These are phyloP conservation scores for Pomatostomus ruficeps DNA, from an alignment of 2,113 vertebrate genomes.

Conservation along the genomic window DNA sequence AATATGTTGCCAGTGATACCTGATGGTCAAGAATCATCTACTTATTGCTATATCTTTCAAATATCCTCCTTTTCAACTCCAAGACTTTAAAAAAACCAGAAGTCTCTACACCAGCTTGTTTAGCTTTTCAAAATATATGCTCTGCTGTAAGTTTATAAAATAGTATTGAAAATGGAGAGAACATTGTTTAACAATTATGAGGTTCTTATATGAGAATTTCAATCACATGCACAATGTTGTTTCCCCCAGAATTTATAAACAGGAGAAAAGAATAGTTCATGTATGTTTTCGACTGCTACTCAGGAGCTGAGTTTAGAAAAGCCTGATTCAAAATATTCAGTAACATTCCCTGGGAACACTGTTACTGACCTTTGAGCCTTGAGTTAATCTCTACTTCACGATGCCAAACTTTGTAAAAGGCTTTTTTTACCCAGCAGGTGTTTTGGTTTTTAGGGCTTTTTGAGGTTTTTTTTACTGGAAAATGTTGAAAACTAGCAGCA, in stretches of 20 bases:
- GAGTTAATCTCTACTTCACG: background rate
- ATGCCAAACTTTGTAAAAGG: background rate
- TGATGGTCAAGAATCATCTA: background rate
- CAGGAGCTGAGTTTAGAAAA: background rate
- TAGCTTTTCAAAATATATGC: background rate
- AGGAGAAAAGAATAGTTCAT: background rate
- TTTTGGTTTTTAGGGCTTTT: background rate
- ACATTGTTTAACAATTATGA: background rate
- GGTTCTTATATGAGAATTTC: background rate
- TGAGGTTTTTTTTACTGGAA: background rate
- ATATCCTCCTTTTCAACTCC: background rate
- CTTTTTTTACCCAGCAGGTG: background rate
- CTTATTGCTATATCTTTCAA: background rate
- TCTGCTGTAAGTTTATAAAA: background rate
- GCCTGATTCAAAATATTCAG: background rate
- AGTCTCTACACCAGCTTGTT: background rate
- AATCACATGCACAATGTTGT: background rate
- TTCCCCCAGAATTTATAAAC: background rate
- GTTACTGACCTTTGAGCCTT: background rate
- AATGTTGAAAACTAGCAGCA: background rate
- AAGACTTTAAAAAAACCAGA: background rate
- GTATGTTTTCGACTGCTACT: background rate
- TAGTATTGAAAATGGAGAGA: accelerated
- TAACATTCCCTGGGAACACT: accelerated
- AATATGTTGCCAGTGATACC: background rate